phyloP scores from a whole-genome alignment of 2,113 vertebrate genomes.

The Ellobius talpinus region DNA sequence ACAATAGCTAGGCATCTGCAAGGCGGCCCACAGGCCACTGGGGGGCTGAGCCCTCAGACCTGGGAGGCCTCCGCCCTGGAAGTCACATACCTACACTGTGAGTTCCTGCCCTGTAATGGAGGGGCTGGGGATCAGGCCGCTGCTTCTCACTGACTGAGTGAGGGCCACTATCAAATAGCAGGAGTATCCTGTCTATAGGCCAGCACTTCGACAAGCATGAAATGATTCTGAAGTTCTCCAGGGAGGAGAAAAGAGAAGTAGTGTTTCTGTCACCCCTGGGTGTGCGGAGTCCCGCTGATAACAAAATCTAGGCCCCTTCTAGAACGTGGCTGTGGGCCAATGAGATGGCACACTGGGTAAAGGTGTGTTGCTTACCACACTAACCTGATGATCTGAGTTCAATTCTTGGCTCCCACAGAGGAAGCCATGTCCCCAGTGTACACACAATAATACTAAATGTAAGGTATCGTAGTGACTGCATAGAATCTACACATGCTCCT shows the following conservation, averaged over 20 bases:
- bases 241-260: neutral
- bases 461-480: neutral
- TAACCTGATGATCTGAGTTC: neutral
- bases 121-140: neutral
- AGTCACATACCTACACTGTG: neutral
- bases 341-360: neutral
- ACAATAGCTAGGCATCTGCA: constrained; percentile 34
- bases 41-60: neutral
- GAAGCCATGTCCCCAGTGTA: neutral
- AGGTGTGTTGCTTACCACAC: neutral
- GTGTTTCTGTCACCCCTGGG: neutral
- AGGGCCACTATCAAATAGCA: neutral
- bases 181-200: neutral
- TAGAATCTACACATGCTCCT: neutral
- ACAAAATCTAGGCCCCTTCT: neutral
- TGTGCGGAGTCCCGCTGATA: neutral
- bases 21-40: constrained; percentile 30
- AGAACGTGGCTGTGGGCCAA: neutral
- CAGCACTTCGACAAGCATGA: neutral
- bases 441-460: too few species aligned
- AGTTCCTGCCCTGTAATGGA: fast-evolving
- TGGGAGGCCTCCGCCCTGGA: neutral
- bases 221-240: neutral
- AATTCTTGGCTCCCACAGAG: neutral
- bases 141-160: neutral